Percentiles rank a stretch among this genome's conserved stretches.
Evolutionary conservation across 2,113 vertebrate species (phyloP).

Genomic region (Solenodon paradoxus): DNA sequence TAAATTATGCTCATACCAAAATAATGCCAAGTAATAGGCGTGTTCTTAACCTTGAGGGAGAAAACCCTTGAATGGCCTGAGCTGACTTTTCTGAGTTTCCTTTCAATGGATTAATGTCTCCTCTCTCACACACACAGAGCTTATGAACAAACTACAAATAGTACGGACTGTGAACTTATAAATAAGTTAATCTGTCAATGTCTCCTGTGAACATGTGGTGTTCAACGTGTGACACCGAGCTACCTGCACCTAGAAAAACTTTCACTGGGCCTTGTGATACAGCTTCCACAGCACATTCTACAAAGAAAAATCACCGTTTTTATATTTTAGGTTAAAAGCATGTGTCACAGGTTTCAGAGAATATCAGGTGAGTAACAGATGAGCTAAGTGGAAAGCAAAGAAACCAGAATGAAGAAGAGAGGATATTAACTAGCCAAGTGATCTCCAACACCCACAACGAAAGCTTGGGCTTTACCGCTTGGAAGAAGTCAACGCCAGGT

Average conservation of each 20-base stretch:
- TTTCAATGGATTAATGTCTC: slow-evolving; percentile 10
- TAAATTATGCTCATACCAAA: not conserved
- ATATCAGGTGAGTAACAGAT: not conserved
- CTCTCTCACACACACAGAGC: not conserved
- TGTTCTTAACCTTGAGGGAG: not conserved
- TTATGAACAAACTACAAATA: not conserved
- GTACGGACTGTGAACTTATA: not conserved
- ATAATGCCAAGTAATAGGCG: not conserved
- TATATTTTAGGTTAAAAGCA: not conserved
- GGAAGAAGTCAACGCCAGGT: not conserved
- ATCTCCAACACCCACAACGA: not conserved
- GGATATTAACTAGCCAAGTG: too few species aligned
- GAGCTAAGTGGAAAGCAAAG: not conserved
- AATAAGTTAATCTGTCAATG: not conserved
- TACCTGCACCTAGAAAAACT: not conserved
- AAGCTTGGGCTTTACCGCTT: not conserved
- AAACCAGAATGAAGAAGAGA: not conserved
- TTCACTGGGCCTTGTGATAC: not conserved
- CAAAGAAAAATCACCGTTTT: not conserved
- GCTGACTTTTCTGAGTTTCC: slow-evolving; percentile 21
- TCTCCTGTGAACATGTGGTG: not conserved
- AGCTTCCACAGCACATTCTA: not conserved
- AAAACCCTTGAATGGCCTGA: not conserved
- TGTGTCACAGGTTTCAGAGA: not conserved
- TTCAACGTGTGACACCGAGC: not conserved